Percentiles rank a stretch among this genome's conserved stretches.
These are phyloP conservation scores for Stichodactyla mertensii DNA, from an alignment of 64 coral and sea anemone genomes.

Conservation along the genomic window DNA sequence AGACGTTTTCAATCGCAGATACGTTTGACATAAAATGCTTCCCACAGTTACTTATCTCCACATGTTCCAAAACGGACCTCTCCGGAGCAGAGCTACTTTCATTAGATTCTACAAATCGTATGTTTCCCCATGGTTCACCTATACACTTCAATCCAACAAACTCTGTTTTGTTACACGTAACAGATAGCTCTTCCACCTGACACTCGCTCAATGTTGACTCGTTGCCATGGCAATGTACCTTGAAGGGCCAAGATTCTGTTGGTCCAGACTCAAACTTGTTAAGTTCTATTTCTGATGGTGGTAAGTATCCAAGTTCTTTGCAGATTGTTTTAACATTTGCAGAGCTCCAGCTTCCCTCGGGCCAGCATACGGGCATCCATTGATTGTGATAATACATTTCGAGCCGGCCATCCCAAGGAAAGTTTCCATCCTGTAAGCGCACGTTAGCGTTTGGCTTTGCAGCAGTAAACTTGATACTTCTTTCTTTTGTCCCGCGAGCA, in stretches of 20 bases:
- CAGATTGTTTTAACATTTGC: conserved; percentile 22
- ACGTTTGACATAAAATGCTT: conserved; percentile 7
- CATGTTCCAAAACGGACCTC: conserved; percentile 44
- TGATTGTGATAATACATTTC: conserved; percentile 31
- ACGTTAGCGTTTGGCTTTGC: background rate
- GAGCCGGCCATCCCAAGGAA: conserved; percentile 64
- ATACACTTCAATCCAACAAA: conserved; percentile 28
- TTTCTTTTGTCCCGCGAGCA: conserved; percentile 45
- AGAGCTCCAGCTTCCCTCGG: background rate
- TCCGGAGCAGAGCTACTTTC: background rate
- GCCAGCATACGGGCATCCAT: conserved; percentile 46
- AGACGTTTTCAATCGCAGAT: conserved; percentile 38
- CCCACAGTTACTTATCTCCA: conserved; percentile 52
- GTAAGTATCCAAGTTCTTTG: conserved; percentile 58
- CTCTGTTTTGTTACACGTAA: background rate
- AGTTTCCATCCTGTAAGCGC: conserved; percentile 36
- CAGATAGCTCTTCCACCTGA: background rate
- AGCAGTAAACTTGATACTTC: conserved; percentile 36
- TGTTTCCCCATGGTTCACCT: conserved; percentile 52
- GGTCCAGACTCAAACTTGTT: background rate
- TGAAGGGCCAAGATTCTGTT: conserved; percentile 5
- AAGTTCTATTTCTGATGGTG: too few relatives aligned
- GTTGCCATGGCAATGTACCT: conserved; percentile 53
- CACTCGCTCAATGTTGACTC: conserved; percentile 52
- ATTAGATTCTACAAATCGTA: conserved; percentile 33